Evolutionary conservation across 2,113 vertebrate species (phyloP).

Genomic region (Condylura cristata): DNA sequence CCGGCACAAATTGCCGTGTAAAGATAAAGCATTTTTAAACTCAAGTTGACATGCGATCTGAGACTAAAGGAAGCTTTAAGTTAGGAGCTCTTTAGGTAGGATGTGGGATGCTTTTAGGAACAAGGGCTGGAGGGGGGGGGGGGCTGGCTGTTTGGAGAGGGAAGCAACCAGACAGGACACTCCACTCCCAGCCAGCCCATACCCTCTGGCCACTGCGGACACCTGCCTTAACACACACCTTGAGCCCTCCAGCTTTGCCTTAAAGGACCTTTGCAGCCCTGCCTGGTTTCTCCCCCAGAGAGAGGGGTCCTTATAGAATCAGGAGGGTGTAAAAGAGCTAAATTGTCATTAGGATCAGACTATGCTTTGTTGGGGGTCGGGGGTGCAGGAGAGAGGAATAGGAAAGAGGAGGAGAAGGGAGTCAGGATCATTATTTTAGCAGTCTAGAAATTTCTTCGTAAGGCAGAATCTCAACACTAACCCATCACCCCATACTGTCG

Average conservation of each 20-base stretch:
- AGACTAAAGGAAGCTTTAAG: conserved; percentile 45
- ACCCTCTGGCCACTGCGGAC: conserved; percentile 62
- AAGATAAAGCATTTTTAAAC: conserved; percentile 18
- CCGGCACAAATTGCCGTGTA: not conserved
- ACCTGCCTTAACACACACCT: conserved; percentile 79
- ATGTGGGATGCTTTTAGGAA: not conserved
- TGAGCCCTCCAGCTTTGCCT: conserved; percentile 70
- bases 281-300: conserved; percentile 58
- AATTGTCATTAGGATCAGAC: not conserved
- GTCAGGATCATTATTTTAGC: conserved; percentile 61
- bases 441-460: conserved; percentile 57
- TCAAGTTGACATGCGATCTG: conserved; percentile 35
- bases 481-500: conserved; percentile 12
- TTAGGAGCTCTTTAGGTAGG: conserved; percentile 5
- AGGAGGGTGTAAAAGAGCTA: not conserved
- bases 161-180: conserved; percentile 54
- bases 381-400: not conserved
- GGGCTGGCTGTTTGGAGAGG: not conserved
- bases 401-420: not conserved
- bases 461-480: conserved; percentile 74
- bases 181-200: not conserved
- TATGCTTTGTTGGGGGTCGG: not conserved
- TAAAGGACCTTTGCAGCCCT: conserved; percentile 65
- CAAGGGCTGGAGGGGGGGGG: not conserved
- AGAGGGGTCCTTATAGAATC: not conserved